A percentile compares a stretch with the other conserved stretches of the same genome.
Conservation (phyloP, 2,797 vertebrate genomes). For the Danio kyathit region DNA sequence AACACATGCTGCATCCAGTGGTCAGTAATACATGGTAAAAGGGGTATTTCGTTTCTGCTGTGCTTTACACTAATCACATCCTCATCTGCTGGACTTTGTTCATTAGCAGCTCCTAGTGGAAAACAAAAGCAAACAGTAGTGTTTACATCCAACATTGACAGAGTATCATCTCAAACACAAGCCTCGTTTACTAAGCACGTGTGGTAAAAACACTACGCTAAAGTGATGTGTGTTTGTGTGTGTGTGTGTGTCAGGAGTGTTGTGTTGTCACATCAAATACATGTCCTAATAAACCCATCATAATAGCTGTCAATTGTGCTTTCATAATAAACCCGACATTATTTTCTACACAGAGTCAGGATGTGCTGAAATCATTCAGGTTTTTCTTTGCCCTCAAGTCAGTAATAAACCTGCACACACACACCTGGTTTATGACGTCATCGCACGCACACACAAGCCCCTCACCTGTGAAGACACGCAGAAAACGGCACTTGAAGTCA, state of each 20-base stretch:
- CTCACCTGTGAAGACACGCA: not conserved
- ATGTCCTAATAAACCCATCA: no score
- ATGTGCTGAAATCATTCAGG: not conserved
- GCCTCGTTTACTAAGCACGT: not conserved
- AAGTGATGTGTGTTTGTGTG: not conserved
- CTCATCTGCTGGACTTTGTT: conserved; percentile 4
- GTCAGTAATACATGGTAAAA: not conserved
- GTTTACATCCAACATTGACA: not conserved
- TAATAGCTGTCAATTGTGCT: not conserved
- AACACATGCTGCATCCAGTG: not conserved
- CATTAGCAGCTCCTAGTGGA: not conserved
- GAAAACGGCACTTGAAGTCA: not conserved
- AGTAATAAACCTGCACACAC: conserved; percentile 18
- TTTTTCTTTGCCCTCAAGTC: not conserved
- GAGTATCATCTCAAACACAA: not conserved
- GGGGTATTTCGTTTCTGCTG: conserved; percentile 3
- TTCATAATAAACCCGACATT: not conserved
- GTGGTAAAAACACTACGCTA: not conserved
- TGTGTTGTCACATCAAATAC: conserved; percentile 7
- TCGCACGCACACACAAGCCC: not conserved
- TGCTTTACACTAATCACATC: not conserved
- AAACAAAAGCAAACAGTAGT: not conserved
- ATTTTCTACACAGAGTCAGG: not conserved
- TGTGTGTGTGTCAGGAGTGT: not conserved
- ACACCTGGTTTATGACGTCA: not conserved